Percentiles rank a stretch among this genome's conserved stretches.
phyloP scores from a whole-genome alignment of 2,888 invertebrate species.

The Hecatera dysodea region DNA sequence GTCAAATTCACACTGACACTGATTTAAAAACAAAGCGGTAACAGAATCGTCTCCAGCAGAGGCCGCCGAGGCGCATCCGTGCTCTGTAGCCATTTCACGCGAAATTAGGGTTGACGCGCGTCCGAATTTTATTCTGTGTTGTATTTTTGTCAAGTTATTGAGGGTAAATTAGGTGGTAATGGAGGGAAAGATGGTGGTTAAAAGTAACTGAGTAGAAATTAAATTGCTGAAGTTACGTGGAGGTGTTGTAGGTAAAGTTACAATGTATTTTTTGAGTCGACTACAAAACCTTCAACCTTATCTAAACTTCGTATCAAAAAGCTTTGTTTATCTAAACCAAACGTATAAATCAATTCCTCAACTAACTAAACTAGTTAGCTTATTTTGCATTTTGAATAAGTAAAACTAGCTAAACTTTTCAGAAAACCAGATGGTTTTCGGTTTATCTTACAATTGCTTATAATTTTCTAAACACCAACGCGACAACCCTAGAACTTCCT shows the following conservation, averaged over 20 bases:
- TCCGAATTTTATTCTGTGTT: slow-evolving; percentile 38
- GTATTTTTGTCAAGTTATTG: slow-evolving; percentile 58
- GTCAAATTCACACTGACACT: too few relatives aligned
- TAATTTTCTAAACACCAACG: neutral
- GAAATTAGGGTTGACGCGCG: slow-evolving; percentile 61
- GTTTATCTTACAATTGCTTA: too few relatives aligned
- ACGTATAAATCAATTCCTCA: too few relatives aligned
- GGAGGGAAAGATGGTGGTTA: neutral
- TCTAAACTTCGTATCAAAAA: too few relatives aligned
- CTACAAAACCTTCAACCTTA: too few relatives aligned
- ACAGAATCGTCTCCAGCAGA: neutral
- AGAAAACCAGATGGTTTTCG: too few relatives aligned
- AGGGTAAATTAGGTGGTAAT: slow-evolving; percentile 29
- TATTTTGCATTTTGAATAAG: too few relatives aligned
- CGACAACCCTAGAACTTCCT: slow-evolving; percentile 33
- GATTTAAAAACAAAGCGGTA: too few relatives aligned
- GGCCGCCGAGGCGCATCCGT: neutral
- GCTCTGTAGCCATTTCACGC: slow-evolving; percentile 31
- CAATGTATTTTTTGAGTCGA: neutral
- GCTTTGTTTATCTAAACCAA: too few relatives aligned
- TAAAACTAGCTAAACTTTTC: too few relatives aligned
- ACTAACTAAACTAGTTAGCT: too few relatives aligned
- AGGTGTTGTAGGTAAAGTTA: neutral
- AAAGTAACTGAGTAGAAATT: too few relatives aligned
- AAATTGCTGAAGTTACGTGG: neutral